These are phyloP conservation scores for Vanessa cardui DNA, from an alignment of 2,888 invertebrate genomes.

Conservation along the genomic window DNA sequence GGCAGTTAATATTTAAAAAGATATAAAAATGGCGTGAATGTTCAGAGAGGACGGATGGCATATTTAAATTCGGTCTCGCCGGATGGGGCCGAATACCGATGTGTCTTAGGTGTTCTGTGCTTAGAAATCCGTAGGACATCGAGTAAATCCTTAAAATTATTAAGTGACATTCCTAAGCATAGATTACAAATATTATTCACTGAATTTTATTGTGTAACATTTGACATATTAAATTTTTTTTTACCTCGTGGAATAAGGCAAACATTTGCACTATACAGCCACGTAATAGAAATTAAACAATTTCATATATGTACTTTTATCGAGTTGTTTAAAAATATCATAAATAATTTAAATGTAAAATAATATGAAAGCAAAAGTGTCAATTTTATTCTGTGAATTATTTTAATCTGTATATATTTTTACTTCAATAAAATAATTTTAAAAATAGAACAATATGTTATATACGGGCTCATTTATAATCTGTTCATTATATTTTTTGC, in stretches of 20 bases:
- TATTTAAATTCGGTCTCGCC: constrained; percentile 42
- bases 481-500: constrained; percentile 10
- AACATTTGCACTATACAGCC: too few species aligned
- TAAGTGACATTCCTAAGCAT: background rate
- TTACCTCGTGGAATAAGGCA: too few species aligned
- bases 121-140: constrained; percentile 22
- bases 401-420: too few species aligned
- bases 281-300: too few species aligned
- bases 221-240: too few species aligned
- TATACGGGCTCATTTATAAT: constrained; percentile 11
- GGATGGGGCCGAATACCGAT: constrained; percentile 39
- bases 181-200: too few species aligned
- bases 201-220: too few species aligned
- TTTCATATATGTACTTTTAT: too few species aligned
- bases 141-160: constrained; percentile 3
- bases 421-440: background rate
- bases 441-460: background rate
- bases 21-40: constrained; percentile 9
- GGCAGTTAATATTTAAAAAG: constrained; percentile 1
- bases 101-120: constrained; percentile 22
- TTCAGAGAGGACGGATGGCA: constrained; percentile 27
- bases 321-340: too few species aligned
- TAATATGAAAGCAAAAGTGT: background rate
- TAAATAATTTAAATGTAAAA: background rate
- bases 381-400: background rate